Base-by-base conservation (phyloP, 2,113 vertebrate species). In the Pelecanoides urinatrix region DNA sequence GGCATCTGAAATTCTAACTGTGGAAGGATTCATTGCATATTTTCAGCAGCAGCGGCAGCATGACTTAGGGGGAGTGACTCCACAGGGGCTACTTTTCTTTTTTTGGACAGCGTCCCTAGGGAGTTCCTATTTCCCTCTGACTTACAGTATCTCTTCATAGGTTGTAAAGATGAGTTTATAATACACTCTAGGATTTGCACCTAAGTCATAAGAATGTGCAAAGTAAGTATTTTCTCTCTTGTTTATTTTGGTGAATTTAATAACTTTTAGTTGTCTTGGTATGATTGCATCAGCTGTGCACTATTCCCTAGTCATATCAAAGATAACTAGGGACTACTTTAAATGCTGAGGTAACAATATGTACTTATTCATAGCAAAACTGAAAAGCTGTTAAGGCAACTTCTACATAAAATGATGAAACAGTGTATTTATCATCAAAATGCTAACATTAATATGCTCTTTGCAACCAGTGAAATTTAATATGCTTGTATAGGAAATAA, bases 101-200 rank as follows among this genome's bases (percentile, higher is more conserved):
- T 89, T 95, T 95, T 84, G 91, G 96, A 95, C 88, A 90, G 80
- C 92, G 76, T 97, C 97, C 90, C 95, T 78, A 25, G 97, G 89
- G 97, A 97, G 65, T 94, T 96, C 74, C 91, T 73, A 27, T 94
- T 97, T 98, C 89, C 88, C n/a, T 95, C 65, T 96, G 94, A 90
- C 91, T 97, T 98, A 96, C 2, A 94, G 50, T 97, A 88, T 92
- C 67, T 88, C 79, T 50, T 85, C 67, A 38, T 87, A 83, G n/a
- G 15, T 88, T 95, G 70, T 65, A 86, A 78, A 95, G 90, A 74
- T 42, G n/a, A n/a, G 53, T 83, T 86, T 72, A 77, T 90, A 93
- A 92, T 67, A 47, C 36, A 53, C 53, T 91, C 63, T 75, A 94
- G 68, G 36, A 44, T 97, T 92, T 95, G 44, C 72, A 94, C 88